These are phyloP conservation scores for Crossocerus cetratus DNA, from an alignment of 2,888 invertebrate species.

Conservation along the genomic window DNA sequence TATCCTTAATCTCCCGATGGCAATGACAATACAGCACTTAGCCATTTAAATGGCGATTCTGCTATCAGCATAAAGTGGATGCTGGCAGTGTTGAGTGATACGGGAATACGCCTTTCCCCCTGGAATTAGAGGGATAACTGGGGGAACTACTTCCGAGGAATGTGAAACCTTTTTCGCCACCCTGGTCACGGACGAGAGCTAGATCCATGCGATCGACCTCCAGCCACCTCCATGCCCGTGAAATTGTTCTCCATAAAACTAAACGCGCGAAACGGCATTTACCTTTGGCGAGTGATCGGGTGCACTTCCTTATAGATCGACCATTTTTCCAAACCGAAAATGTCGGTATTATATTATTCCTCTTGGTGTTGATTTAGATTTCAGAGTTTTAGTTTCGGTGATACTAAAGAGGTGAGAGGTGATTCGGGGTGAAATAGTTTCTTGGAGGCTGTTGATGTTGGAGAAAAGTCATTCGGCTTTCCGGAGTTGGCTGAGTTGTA, in stretches of 20 bases:
- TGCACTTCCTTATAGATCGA: constrained; percentile 20
- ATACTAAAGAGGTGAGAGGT: too few relatives aligned
- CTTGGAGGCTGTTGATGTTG: too few relatives aligned
- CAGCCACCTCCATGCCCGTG: constrained; percentile 50
- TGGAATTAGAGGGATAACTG: neutral
- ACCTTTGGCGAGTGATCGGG: constrained; percentile 56
- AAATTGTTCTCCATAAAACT: constrained; percentile 50
- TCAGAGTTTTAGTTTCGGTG: too few relatives aligned
- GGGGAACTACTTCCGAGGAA: constrained; percentile 26
- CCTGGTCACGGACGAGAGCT: constrained; percentile 70
- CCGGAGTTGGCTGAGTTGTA: too few relatives aligned
- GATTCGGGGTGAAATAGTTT: too few relatives aligned
- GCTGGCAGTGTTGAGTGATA: neutral
- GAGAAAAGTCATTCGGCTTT: too few relatives aligned
- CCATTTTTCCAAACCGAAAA: too few relatives aligned
- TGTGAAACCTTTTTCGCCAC: constrained; percentile 61
- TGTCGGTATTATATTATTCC: too few relatives aligned
- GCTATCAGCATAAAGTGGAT: neutral
- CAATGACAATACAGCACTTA: constrained; percentile 15
- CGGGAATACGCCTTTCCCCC: neutral
- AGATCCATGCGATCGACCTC: constrained; percentile 72
- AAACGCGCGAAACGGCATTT: constrained; percentile 57
- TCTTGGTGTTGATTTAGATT: too few relatives aligned
- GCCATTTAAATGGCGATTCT: constrained; percentile 5
- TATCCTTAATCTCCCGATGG: constrained; percentile 32